These are phyloP conservation scores for Seira musarum DNA, from an alignment of 2,888 invertebrate genomes.

Conservation along the genomic window DNA sequence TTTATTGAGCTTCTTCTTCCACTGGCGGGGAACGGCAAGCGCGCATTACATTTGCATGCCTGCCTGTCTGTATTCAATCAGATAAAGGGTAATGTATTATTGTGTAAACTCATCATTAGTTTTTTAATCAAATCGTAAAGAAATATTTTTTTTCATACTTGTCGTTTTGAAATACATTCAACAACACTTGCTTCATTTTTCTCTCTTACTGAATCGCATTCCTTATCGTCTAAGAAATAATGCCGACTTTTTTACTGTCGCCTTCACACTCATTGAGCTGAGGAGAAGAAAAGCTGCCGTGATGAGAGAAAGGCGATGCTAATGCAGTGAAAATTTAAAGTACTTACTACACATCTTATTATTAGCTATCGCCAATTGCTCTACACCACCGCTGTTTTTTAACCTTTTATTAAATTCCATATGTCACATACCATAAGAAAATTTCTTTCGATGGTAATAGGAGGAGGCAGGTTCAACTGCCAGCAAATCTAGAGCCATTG, in stretches of 20 bases:
- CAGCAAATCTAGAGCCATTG: no score
- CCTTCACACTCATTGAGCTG: conserved; percentile 35
- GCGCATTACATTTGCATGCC: not conserved
- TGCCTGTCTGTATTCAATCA: conserved; percentile 3
- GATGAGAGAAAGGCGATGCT: conserved; percentile 9
- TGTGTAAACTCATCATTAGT: conserved; percentile 3
- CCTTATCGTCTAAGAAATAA: conserved; percentile 13
- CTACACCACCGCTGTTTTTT: not conserved
- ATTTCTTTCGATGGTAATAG: not conserved
- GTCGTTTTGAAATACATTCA: not conserved
- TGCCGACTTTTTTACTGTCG: conserved; percentile 30
- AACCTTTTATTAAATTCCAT: conserved; percentile 15
- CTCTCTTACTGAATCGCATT: conserved; percentile 17
- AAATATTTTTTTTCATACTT: not conserved
- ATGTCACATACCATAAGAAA: conserved; percentile 1
- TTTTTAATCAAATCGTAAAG: not conserved
- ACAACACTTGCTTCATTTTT: not conserved
- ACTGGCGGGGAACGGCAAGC: not conserved
- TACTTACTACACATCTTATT: not conserved
- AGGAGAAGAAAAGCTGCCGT: conserved; percentile 1
- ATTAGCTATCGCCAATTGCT: not conserved
- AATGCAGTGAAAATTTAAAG: not conserved
- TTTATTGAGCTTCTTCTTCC: not conserved
- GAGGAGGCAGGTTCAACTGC: not conserved
- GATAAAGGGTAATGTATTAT: not conserved